Evolutionary conservation across 1,140 invertebrate genomes (phyloP).

Genomic region (Dendroctonus ponderosae): DNA sequence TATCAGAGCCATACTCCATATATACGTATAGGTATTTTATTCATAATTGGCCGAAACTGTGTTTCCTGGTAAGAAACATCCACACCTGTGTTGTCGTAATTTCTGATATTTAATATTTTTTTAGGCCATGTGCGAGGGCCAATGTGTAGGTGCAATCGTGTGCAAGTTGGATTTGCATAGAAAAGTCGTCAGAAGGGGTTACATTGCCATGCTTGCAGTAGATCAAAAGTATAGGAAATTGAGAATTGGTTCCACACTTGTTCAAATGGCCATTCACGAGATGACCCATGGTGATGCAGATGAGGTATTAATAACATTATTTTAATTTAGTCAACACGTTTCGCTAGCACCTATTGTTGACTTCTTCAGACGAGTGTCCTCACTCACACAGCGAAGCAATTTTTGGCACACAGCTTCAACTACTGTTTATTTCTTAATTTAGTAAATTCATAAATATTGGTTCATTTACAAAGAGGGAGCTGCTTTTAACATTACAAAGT

Average conservation of each 20-base stretch:
- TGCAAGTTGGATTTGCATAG: conserved; percentile 96
- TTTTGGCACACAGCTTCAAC: no score
- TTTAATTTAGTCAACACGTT: no score
- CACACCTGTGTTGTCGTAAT: background rate
- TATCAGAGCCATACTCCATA: conserved; percentile 99
- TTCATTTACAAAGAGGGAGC: no score
- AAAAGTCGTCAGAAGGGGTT: conserved; percentile 89
- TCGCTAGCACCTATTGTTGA: no score
- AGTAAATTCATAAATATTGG: no score
- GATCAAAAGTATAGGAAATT: conserved; percentile 93
- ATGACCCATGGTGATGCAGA: conserved; percentile 95
- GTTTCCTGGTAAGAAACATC: conserved; percentile 78
- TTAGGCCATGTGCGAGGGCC: conserved; percentile 75
- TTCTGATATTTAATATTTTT: conserved; percentile 5
- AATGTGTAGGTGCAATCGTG: conserved; percentile 95
- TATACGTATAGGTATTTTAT: conserved; percentile 99
- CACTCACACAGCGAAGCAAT: no score
- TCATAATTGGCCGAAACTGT: conserved; percentile 99
- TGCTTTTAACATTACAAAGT: no score
- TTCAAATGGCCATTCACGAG: conserved; percentile 74
- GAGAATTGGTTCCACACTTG: conserved; percentile 81
- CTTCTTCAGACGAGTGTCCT: no score
- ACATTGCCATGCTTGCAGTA: conserved; percentile 99
- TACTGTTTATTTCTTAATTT: no score
- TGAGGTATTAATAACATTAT: conserved; percentile 56